phyloP scores from a whole-genome alignment of 2,113 vertebrate species.

The Oryzias celebensis region DNA sequence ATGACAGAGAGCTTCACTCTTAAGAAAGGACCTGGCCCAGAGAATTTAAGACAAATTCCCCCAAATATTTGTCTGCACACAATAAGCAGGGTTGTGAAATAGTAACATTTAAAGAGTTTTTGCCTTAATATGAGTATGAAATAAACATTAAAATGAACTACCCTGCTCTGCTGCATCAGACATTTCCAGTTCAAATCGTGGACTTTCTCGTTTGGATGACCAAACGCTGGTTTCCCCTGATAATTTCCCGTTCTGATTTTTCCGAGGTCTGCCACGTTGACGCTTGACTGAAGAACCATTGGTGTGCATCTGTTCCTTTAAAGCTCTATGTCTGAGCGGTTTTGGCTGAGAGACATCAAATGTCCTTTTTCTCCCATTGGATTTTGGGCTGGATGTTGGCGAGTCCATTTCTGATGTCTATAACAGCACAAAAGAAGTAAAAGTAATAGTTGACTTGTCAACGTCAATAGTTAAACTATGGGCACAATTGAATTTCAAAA shows the following conservation, averaged over 20 bases:
- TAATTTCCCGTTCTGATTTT: neutral
- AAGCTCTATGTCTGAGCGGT: neutral
- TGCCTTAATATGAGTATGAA: too few species aligned
- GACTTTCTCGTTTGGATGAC: conserved; percentile 13
- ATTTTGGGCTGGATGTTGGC: neutral
- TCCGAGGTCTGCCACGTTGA: conserved; percentile 1
- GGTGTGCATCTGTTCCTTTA: neutral
- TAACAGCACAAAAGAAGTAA: conserved; percentile 7
- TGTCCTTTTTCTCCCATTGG: neutral
- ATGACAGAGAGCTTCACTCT: too few species aligned
- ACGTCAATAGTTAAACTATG: neutral
- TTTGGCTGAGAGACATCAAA: neutral
- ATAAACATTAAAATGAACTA: conserved; percentile 2
- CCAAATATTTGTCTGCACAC: neutral
- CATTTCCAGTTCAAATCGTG: conserved; percentile 48
- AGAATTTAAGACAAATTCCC: too few species aligned
- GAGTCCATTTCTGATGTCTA: conserved; percentile 35
- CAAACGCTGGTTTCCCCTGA: neutral
- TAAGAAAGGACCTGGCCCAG: too few species aligned
- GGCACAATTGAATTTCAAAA: neutral
- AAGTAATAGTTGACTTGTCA: neutral
- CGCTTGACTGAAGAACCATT: conserved; percentile 14
- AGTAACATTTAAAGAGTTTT: too few species aligned
- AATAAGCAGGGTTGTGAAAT: too few species aligned
- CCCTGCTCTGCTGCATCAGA: conserved; percentile 45